phyloP scores from a whole-genome alignment of 1,140 invertebrate species.

The Liolophura sinensis region DNA sequence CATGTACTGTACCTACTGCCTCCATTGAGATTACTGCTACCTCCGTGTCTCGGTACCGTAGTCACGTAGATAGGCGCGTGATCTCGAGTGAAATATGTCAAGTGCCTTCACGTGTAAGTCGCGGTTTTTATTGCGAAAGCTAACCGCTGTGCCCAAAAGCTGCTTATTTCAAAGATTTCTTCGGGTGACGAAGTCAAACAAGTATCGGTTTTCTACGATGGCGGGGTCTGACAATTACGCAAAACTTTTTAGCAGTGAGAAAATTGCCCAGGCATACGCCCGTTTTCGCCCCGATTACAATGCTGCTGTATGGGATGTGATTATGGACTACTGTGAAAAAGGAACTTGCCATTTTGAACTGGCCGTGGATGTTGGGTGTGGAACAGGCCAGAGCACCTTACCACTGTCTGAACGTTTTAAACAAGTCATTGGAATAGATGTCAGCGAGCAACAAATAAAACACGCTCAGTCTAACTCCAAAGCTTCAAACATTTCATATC shows the following conservation, averaged over 20 bases:
- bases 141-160: too few relatives aligned
- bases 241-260: constrained; percentile 30
- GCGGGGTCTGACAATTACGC: too few relatives aligned
- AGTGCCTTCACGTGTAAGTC: too few relatives aligned
- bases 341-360: constrained; percentile 23
- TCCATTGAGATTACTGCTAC: too few relatives aligned
- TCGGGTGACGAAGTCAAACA: too few relatives aligned
- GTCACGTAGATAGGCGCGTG: too few relatives aligned
- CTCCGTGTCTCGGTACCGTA: too few relatives aligned
- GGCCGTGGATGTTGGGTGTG: constrained; percentile 60
- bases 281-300: constrained; percentile 52
- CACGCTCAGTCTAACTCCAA: constrained; percentile 17
- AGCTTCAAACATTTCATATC: constrained; percentile 26
- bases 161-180: too few relatives aligned
- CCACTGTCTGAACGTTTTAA: neutral
- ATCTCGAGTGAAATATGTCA: too few relatives aligned
- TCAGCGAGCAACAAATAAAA: constrained; percentile 30
- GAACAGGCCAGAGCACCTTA: constrained; percentile 61
- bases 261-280: constrained; percentile 45
- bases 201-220: too few relatives aligned
- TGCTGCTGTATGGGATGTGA: constrained; percentile 34
- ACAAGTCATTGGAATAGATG: constrained; percentile 29
- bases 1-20: too few relatives aligned
- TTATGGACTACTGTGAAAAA: constrained; percentile 48
- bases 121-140: too few relatives aligned